Base-by-base conservation (phyloP, 2,113 vertebrate genomes). In the Anolis sagrei region DNA sequence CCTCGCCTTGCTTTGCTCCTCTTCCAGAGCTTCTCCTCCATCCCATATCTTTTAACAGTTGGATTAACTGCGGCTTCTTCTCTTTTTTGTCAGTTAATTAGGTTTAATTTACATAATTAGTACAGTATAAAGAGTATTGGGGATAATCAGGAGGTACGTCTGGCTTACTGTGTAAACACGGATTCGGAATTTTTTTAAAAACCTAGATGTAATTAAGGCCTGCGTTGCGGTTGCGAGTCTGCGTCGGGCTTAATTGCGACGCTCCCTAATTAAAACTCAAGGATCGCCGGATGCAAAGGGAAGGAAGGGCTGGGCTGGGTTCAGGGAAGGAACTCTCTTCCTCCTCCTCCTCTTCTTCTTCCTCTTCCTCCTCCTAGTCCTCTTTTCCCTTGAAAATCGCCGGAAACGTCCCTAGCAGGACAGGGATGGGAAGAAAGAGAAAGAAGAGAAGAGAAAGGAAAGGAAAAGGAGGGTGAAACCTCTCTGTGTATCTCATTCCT, bases 31-130 rank as follows among this genome's bases (percentile, higher is more conserved):
- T 82, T 86, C 89, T 91, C 72, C 54, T 32, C 87, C 39, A 93
- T 91, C 88, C 95, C 92, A 93, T 89, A 94, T 96, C 95, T 95
- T 96, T 95, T 93, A 96, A 92, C 96, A 96, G 96, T 96, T 93
- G 96, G 96, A 96, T 96, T 95, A 95, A 96, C 95, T 94, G 96
- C 95, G 95, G 96, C 18, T 58, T 58, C 18, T 58, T 13, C 18
- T 13, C 95, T 96, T 96, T 95, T 96, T 96, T 95, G 95, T 96
- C 96, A 97, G 96, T 96, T 97, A 97, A 97, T 97, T 97, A 97
- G 96, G 95, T 96, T 96, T 97, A 96, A 97, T 97, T 97, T 97
- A 96, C 96, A 97, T 97, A 97, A 97, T 97, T 96, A 97, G 96
- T 97, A 96, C 96, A 96, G 96, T 97, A 96, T 97, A 97, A 96